These are phyloP conservation scores for Pungitius pungitius DNA, from an alignment of 2,113 vertebrate species.

Conservation along the genomic window DNA sequence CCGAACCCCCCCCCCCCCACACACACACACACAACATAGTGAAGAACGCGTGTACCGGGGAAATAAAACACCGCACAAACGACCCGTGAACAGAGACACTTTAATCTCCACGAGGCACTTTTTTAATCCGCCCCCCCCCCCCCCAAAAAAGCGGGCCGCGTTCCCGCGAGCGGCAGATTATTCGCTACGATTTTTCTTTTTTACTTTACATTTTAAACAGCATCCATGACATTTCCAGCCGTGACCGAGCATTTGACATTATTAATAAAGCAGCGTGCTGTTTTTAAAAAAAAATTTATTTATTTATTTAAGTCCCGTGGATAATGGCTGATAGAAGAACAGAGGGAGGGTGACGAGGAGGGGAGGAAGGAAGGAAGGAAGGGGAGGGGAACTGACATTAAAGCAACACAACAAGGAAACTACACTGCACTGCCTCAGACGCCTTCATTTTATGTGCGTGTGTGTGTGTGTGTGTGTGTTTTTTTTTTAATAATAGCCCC, in stretches of 20 bases:
- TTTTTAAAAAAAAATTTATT: too few species aligned
- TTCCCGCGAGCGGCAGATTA: conserved; percentile 26
- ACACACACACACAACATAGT: not conserved
- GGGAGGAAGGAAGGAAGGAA: conserved; percentile 63
- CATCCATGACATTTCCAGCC: not conserved
- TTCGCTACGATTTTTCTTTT: conserved; percentile 7
- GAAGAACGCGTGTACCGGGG: not conserved
- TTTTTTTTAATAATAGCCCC: conserved; percentile 78
- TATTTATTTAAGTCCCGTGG: not conserved
- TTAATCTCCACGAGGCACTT: conserved; percentile 18
- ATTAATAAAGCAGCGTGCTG: too few species aligned
- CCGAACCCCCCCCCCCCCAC: too few species aligned
- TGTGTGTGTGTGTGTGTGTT: too few species aligned
- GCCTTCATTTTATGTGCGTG: conserved; percentile 73
- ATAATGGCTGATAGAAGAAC: conserved; percentile 24
- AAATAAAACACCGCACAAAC: not conserved
- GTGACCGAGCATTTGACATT: accelerated
- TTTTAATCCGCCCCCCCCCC: conserved; percentile 47
- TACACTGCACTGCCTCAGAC: conserved; percentile 69
- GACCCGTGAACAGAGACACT: not conserved
- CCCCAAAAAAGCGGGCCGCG: conserved; percentile 15
- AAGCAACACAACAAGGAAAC: conserved; percentile 84
- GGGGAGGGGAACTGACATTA: conserved; percentile 80
- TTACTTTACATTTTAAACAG: not conserved
- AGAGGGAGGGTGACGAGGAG: conserved; percentile 63